phyloP scores from a whole-genome alignment of 1,140 invertebrate species.

The Brachionus asplanchnoidis region DNA sequence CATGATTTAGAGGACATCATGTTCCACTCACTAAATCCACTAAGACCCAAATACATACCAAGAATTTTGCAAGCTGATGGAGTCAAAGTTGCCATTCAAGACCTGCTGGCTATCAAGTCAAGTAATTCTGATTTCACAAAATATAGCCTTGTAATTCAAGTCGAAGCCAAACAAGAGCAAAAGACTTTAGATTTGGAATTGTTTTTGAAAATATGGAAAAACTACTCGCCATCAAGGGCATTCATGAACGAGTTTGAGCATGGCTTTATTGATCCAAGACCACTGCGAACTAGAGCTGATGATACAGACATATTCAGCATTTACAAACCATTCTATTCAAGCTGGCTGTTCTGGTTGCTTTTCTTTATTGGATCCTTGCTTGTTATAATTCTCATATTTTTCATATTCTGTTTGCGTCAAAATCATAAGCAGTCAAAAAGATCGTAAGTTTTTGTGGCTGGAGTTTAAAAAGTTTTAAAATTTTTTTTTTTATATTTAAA shows the following conservation, averaged over 20 bases:
- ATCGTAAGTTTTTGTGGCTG: neutral
- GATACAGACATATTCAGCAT: neutral
- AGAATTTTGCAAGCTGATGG: constrained; percentile 20
- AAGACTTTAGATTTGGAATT: constrained; percentile 4
- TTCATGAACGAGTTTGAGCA: neutral
- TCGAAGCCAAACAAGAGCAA: neutral
- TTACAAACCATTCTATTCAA: constrained; percentile 26
- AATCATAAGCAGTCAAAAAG: constrained; percentile 3
- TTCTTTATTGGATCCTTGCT: constrained; percentile 19
- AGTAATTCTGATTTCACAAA: neutral
- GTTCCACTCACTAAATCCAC: neutral
- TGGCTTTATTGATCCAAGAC: neutral
- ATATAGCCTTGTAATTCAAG: constrained; percentile 12
- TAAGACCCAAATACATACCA: neutral
- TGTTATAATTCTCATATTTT: neutral
- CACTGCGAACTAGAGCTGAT: neutral
- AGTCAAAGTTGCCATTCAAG: constrained; percentile 27
- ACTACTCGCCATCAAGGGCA: constrained; percentile 5
- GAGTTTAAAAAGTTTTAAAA: neutral
- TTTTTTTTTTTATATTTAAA: neutral
- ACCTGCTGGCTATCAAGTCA: neutral
- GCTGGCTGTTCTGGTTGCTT: constrained; percentile 32
- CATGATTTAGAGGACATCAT: neutral
- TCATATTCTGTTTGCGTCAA: constrained; percentile 10
- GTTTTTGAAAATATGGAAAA: constrained; percentile 13